Conservation (phyloP, 2,113 vertebrate species). For the Rattus norvegicus region GRCr8 NC_086020.1:114640501-114641000, state of each 20-base stretch:
- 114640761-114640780: slow-evolving; percentile 89
- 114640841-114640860: neutral
- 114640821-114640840: neutral
- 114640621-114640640: slow-evolving; percentile 87
- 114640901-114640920: neutral
- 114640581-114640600: neutral
- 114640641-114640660: slow-evolving; percentile 89
- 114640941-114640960: neutral
- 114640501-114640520: neutral
- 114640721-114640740: slow-evolving; percentile 89
- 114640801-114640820: slow-evolving; percentile 85
- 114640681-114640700: slow-evolving; percentile 91
- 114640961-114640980: neutral
- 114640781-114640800: slow-evolving; percentile 85
- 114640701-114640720: slow-evolving; percentile 82
- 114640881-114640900: neutral
- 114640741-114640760: slow-evolving; percentile 86
- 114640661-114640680: slow-evolving; percentile 89
- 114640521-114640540: neutral
- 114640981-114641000: neutral
- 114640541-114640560: neutral
- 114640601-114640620: neutral
- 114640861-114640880: neutral
- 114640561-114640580: neutral
- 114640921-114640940: neutral